Base-by-base conservation (phyloP, 2,797 vertebrate species). In the Epinephelus malabaricus region DNA sequence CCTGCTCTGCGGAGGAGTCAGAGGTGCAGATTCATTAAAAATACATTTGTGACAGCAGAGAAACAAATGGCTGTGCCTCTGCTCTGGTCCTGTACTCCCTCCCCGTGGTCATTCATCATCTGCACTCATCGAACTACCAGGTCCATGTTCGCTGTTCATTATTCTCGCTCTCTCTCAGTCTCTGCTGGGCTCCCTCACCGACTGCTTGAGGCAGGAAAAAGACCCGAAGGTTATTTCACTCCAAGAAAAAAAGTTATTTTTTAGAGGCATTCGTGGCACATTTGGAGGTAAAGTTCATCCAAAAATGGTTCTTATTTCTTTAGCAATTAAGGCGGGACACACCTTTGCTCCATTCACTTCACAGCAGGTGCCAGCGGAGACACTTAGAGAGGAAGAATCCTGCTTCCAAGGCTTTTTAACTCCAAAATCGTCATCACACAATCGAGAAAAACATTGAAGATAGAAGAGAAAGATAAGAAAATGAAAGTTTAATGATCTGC, bases 81-180 rank as follows among this genome's bases (percentile, higher is more conserved):
- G 96, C 84, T 97, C 96, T 96, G 97, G 86, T 95, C 95, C 14
- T 96, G 88, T 46, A 94, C 84, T 0, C 94, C 96, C 90, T 97
- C 72, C 69, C 97, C 94, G 43, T 92, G 96, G 90, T 96, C 97
- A 82, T 98, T 95, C 86, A 98, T 93, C 85, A 98, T 96, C 96
- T 95, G 91, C 82, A 77, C 79, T 84, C 88, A 79, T 88, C 34
- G 51, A 89, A 84, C 87, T 45, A 83, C 86, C 78, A 27, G 84
- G 55, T 76, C 73, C 79, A 25, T 21, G 81, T 67, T 88, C 82
- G 21, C 75, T 84, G 81, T 84, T 93, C 90, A 92, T 94, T 92
- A 93, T 81, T 90, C 84, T 73, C 78, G 43, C 73, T 34, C 73
- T 56, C 73, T 65, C 56, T 5, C 56, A 21, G 63, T 65, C 81